phyloP scores from a whole-genome alignment of 2,888 invertebrate species.

The Furcula furcula region DNA sequence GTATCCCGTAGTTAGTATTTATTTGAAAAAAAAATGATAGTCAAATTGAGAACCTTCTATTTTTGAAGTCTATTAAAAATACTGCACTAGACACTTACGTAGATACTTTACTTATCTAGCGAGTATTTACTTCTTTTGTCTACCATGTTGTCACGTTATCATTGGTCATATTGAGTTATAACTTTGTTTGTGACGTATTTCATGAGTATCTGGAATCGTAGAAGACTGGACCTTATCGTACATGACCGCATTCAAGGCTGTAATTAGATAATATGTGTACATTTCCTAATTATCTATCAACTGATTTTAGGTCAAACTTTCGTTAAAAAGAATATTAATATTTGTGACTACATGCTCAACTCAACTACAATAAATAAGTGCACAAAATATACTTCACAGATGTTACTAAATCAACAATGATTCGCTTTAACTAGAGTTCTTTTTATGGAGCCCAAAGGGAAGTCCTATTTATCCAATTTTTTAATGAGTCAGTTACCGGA shows the following conservation, averaged over 20 bases:
- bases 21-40: no score
- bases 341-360: background rate
- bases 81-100: no score
- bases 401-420: conserved; percentile 10
- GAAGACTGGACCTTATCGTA: conserved; percentile 35
- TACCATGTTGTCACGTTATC: conserved; percentile 35
- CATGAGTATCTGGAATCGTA: conserved; percentile 16
- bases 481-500: conserved; percentile 27
- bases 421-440: conserved; percentile 8
- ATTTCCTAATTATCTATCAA: conserved; percentile 7
- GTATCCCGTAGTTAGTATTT: no score
- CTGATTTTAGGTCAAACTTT: background rate
- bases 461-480: conserved; percentile 29
- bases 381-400: background rate
- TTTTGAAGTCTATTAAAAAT: no score
- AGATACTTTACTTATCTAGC: no score
- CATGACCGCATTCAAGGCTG: conserved; percentile 38
- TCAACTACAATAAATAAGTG: background rate
- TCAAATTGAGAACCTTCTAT: no score
- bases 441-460: conserved; percentile 26
- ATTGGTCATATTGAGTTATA: conserved; percentile 40
- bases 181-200: conserved; percentile 41
- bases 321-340: background rate
- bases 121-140: conserved; percentile 31
- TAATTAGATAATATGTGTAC: conserved; percentile 17